Evolutionary conservation across 1,140 invertebrate genomes (phyloP), one percentile per base, ranked within the genome.

Genomic region (Drosophila ohnishii): DNA sequence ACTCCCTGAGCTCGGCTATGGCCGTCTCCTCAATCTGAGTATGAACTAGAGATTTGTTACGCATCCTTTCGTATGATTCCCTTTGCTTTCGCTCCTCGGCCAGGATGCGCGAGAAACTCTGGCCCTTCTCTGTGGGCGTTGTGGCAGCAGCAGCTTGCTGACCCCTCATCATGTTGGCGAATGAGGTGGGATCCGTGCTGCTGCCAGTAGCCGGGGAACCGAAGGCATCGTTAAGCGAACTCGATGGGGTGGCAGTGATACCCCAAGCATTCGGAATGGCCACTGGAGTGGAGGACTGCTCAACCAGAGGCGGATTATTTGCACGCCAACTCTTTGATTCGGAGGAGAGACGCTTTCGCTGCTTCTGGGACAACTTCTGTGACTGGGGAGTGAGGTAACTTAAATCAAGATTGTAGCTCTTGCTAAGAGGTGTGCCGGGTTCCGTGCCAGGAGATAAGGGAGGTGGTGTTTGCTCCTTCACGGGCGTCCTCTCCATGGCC

Each of bases 21-120:
- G 95, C 95, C 69, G 93, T 92, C 78, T 95, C 95, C 90, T 95
- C 95, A 19, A 95, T 93, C 93, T 95, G 95, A 13, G 94, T 95
- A 14, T 95, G 91, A 35, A 92, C 78, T 5, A 95, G 89, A 5
- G 94, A 93, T 83, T 94, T 94, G 32, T 92, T 91, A 25, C 90
- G 92, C 74, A 94, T 92, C 71, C 93, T 92, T 13, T 91, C 90
- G 48, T 92, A 92, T 71, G 93, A 93, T 34, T 93, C 92, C 32
- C 92, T 92, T 74, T 93, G 92, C 40, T 92, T 91, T 34, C 91
- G 91, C 77, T 94, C 94, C 55, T 93, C 92, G 5, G 91, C 92
- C 10, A 94, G 82, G 48, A 94, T 94, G 53, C 92, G 84, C n/a
- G 86, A 80, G 62, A 94, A 93, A 63, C 86, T 91, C 35, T 90